Evolutionary conservation across 2,113 vertebrate genomes (phyloP).

Genomic region (crab-eating macaque (Macaca fascicularis)): DNA sequence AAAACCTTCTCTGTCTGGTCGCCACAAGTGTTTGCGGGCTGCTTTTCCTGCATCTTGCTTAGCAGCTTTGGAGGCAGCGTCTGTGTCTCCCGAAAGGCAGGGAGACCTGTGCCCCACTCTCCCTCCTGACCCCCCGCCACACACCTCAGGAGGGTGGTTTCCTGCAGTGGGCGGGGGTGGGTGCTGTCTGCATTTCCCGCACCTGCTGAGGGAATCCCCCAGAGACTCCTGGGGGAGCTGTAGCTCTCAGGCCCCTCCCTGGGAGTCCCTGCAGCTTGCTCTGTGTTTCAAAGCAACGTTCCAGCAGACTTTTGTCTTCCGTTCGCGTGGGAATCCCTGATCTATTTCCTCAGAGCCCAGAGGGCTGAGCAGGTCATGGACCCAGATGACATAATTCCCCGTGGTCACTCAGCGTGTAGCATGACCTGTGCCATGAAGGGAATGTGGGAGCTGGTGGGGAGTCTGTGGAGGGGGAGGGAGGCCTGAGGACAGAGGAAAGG

Average conservation of each 20-base stretch:
- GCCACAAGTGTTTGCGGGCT: not conserved
- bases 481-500: not conserved
- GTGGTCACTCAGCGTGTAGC: rapidly evolving
- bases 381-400: rapidly evolving
- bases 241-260: not conserved
- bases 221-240: rapidly evolving
- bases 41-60: not conserved
- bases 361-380: rapidly evolving
- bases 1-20: not conserved
- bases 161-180: rapidly evolving
- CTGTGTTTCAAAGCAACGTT: not conserved
- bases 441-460: not conserved
- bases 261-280: not conserved
- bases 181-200: not conserved
- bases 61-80: not conserved
- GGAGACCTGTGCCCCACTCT: not conserved
- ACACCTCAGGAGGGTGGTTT: rapidly evolving
- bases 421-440: not conserved
- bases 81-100: not conserved
- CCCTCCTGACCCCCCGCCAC: rapidly evolving
- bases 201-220: not conserved
- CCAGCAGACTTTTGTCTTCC: not conserved
- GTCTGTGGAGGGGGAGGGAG: no score
- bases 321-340: not conserved
- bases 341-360: not conserved